A percentile compares a stretch with the other conserved stretches of the same genome.
phyloP scores from a whole-genome alignment of 2,113 vertebrate species.

The Ornithorhynchus anatinus region DNA sequence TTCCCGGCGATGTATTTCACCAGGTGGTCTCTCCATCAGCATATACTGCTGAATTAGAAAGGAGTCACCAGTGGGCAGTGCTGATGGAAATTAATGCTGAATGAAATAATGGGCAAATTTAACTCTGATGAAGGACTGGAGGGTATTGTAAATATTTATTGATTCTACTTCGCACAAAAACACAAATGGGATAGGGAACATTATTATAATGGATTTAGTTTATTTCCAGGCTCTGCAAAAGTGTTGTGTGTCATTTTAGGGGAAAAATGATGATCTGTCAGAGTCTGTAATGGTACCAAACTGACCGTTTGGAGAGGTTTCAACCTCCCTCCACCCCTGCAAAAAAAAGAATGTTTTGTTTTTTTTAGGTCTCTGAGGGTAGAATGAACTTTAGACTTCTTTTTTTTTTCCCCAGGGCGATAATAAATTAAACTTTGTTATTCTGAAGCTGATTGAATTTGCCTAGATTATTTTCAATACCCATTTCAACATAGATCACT shows the following conservation, averaged over 20 bases:
- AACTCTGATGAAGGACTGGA: neutral
- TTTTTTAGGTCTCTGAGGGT: slow-evolving; percentile 9
- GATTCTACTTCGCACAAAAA: neutral
- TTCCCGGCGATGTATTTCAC: too few species aligned
- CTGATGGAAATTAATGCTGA: neutral
- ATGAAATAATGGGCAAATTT: neutral
- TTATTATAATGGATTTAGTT: neutral
- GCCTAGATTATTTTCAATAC: slow-evolving; percentile 19
- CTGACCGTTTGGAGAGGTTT: neutral
- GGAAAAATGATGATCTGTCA: neutral
- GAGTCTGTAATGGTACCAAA: neutral
- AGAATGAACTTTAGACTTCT: slow-evolving; percentile 19
- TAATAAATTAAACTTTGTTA: slow-evolving; percentile 26
- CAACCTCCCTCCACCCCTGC: too few species aligned
- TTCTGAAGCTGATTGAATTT: slow-evolving; percentile 19
- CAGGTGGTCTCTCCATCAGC: too few species aligned
- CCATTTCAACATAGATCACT: neutral
- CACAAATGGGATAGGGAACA: neutral
- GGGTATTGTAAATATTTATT: neutral
- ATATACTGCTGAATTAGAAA: neutral
- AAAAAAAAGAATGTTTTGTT: too few species aligned
- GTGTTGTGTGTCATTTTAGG: neutral
- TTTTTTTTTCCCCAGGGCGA: slow-evolving; percentile 27
- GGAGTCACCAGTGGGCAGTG: neutral
- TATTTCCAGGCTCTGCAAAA: neutral